Evolutionary conservation across 2,797 vertebrate genomes (phyloP), one percentile per base, ranked within the genome.

Genomic region (Neosalanx taihuensis): DNA sequence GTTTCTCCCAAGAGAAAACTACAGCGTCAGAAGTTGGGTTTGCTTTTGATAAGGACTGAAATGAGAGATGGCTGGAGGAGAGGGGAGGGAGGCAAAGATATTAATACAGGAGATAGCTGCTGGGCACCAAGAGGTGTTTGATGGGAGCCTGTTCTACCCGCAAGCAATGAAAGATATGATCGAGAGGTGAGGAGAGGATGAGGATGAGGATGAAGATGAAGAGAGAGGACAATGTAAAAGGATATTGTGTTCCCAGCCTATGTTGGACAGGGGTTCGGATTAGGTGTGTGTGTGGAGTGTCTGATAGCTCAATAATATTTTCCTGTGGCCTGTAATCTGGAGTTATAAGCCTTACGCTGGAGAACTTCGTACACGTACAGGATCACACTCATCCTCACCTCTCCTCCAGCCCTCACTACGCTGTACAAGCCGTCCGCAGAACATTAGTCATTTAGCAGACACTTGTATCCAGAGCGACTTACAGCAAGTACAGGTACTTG

Each of bases 61-160:
- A 60, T 70, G 70, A 72, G 63, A 30, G 46, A 76, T 75, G 58
- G 23, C 59, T 64, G 23, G 51, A 70, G 67, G 64, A 60, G 69
- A 26, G 23, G 18, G 67, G 58, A 41, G 72, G 57, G 63, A 69
- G 68, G 59, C 62, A 60, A 35, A 46, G 23, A 56, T 58, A 77
- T 75, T 72, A 73, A 75, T 68, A 72, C 53, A 63, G 64, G 64
- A 64, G 78, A 75, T 68, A 31, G 64, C 71, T 78, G 73, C 51
- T 17, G 51, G 51, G 9, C 5, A 53, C 18, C 4, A 17, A 53
- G 15, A 53, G 15, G 15, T 53, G 51, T 78, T 69, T 64, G 58
- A 78, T 67, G 35, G 33, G 23, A 64, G 57, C 49, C 37, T 10
- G 1, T 41, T 41, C 37, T 10, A 41, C 37, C 37, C 33, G 9